Evolutionary conservation across 2,797 vertebrate species (phyloP).

Genomic region (Xyrichtys novacula): DNA sequence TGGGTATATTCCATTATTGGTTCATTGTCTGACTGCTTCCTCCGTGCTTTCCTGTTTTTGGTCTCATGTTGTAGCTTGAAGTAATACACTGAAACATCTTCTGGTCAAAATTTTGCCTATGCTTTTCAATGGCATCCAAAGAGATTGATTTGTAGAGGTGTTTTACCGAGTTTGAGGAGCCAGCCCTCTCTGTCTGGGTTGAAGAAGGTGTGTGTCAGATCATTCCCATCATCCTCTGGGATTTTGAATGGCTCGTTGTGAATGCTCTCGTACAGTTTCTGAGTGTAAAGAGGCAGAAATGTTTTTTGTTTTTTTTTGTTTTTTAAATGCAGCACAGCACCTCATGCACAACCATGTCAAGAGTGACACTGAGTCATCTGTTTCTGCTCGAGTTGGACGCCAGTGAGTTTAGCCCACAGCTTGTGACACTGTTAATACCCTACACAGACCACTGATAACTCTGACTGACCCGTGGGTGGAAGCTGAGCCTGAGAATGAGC

Average conservation of each 20-base stretch:
- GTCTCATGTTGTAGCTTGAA: background rate
- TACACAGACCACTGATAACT: background rate
- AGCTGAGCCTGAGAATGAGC: constrained; percentile 1
- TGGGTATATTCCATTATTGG: constrained; percentile 19
- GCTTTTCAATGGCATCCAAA: background rate
- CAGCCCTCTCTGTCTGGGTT: constrained; percentile 95
- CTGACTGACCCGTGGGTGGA: background rate
- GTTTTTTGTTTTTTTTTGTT: too few relatives aligned
- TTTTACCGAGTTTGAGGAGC: constrained; percentile 94
- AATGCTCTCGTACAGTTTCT: constrained; percentile 96
- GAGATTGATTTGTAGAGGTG: accelerated
- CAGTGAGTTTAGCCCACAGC: background rate
- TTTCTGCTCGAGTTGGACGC: background rate
- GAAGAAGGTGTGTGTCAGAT: constrained; percentile 96
- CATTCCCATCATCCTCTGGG: constrained; percentile 91
- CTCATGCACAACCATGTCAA: background rate
- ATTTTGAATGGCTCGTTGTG: constrained; percentile 95
- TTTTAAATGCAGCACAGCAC: too few relatives aligned
- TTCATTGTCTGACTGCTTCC: constrained; percentile 43
- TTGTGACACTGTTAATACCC: background rate
- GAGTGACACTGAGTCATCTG: background rate
- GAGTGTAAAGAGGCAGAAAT: constrained; percentile 15
- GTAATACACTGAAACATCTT: too few relatives aligned
- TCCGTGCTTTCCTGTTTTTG: constrained; percentile 36
- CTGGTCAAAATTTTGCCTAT: too few relatives aligned